phyloP scores from a whole-genome alignment of 2,113 vertebrate species.

The Rhinolophus ferrumequinum region DNA sequence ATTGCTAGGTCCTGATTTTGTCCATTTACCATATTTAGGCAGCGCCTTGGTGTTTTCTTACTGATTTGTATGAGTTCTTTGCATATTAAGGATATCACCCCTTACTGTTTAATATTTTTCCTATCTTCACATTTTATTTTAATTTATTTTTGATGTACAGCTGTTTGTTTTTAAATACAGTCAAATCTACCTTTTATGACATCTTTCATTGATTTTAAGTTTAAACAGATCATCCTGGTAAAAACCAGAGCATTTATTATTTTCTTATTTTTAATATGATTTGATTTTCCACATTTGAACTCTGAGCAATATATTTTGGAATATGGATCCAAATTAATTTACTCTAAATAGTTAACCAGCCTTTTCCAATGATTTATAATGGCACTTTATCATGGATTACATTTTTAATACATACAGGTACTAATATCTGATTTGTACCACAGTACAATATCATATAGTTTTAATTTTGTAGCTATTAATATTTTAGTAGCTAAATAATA shows the following conservation, averaged over 20 bases:
- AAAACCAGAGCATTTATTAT: neutral
- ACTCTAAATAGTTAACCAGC: neutral
- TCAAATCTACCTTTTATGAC: neutral
- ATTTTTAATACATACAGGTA: neutral
- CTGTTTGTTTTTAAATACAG: neutral
- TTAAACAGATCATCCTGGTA: neutral
- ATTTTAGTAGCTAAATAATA: neutral
- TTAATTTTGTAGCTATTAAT: neutral
- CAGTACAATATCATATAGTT: neutral
- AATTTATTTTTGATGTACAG: neutral
- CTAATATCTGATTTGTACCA: neutral
- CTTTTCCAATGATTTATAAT: neutral
- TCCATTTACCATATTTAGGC: neutral
- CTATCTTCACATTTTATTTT: neutral
- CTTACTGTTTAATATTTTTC: neutral
- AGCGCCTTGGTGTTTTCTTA: neutral
- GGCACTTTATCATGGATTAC: neutral
- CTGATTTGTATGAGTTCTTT: neutral
- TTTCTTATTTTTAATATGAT: neutral
- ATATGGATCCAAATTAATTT: neutral
- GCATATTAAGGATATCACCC: neutral
- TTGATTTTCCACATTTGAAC: neutral
- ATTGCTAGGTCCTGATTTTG: neutral
- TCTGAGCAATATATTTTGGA: neutral
- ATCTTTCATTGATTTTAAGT: neutral